Evolutionary conservation across 2,888 invertebrate species (phyloP).

Genomic region (Podabrus alpinus): DNA sequence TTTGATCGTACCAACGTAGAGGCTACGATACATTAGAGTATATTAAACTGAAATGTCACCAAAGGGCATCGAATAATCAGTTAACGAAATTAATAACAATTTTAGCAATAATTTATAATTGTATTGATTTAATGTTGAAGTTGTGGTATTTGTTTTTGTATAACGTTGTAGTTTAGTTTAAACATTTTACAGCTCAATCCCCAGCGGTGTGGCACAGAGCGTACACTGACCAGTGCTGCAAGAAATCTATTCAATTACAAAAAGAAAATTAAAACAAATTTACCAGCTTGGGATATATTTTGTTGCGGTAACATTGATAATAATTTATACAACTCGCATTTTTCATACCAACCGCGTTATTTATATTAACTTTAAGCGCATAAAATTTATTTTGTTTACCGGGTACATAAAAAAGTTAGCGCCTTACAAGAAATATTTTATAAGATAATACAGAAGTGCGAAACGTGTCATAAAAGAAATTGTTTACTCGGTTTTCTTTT

Average conservation of each 20-base stretch:
- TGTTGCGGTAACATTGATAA: neutral
- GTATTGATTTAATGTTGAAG: too few relatives aligned
- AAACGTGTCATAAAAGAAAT: neutral
- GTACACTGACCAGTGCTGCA: neutral
- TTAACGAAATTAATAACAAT: too few relatives aligned
- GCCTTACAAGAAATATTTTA: neutral
- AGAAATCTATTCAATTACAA: neutral
- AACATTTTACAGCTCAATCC: neutral
- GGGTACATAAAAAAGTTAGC: neutral
- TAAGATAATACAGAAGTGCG: neutral
- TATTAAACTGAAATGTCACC: too few relatives aligned
- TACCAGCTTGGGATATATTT: neutral
- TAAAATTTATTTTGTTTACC: neutral
- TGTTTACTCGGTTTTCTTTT: neutral
- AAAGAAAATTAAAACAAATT: neutral
- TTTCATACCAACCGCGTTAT: neutral
- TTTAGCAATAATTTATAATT: too few relatives aligned
- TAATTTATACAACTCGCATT: neutral
- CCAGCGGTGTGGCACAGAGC: neutral
- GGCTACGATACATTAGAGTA: too few relatives aligned
- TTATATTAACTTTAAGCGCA: neutral
- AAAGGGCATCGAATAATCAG: too few relatives aligned
- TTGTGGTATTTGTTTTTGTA: neutral
- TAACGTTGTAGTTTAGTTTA: neutral
- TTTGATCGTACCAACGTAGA: too few relatives aligned